Conservation (phyloP, 2,113 vertebrate species). For the Nyctibius bracteatus region DNA sequence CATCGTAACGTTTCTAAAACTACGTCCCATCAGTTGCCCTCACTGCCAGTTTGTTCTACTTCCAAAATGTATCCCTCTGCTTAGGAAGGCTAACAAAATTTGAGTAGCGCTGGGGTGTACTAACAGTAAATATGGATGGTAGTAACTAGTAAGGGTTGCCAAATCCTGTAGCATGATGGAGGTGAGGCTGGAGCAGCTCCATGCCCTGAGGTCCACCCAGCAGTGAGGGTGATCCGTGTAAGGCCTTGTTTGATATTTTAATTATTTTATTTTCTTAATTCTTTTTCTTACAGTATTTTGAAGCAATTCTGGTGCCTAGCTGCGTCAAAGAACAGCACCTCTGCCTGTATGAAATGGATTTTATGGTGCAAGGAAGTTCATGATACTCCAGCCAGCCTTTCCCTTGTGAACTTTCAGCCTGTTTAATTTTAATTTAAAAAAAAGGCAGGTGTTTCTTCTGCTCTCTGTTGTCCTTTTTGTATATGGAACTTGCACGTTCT, state of each 20-base stretch:
- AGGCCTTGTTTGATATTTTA: background rate
- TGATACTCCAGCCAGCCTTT: background rate
- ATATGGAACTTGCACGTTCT: fast-evolving
- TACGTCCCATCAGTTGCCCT: background rate
- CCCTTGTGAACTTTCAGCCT: background rate
- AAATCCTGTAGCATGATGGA: fast-evolving
- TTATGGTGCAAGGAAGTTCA: background rate
- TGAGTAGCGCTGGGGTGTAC: background rate
- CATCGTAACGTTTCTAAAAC: background rate
- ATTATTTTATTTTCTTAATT: background rate
- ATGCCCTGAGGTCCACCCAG: background rate
- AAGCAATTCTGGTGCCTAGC: background rate
- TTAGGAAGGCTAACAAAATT: background rate
- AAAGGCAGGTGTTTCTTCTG: background rate
- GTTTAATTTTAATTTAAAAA: background rate
- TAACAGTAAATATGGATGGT: background rate
- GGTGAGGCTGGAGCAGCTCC: background rate
- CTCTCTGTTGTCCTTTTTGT: background rate
- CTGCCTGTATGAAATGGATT: background rate
- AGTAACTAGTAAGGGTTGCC: background rate
- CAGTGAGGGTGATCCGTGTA: background rate
- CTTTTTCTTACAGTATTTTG: background rate
- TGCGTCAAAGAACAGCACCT: background rate
- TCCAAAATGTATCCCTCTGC: background rate
- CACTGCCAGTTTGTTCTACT: background rate